Conservation (phyloP, 2,888 invertebrate species). For the Lucinisca nassula region DNA sequence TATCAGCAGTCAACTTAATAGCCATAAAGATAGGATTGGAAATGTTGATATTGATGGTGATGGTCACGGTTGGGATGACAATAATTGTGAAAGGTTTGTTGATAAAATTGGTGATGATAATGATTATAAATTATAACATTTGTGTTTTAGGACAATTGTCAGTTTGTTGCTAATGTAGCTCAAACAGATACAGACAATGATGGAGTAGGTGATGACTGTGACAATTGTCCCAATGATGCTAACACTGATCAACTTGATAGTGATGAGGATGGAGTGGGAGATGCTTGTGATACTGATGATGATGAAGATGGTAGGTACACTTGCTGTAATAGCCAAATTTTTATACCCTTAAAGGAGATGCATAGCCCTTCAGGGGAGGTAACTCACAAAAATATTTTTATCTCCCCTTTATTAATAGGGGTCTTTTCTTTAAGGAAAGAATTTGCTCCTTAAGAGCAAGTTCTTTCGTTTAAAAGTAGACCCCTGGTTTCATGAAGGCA, state of each 20-base stretch:
- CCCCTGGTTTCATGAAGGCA: too few species aligned
- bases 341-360: too few species aligned
- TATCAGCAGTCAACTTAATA: not conserved
- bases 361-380: too few species aligned
- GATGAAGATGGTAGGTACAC: slow-evolving; percentile 47
- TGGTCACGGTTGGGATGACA: not conserved
- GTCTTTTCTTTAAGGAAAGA: too few species aligned
- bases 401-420: too few species aligned
- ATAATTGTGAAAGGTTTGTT: not conserved
- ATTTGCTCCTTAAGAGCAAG: too few species aligned
- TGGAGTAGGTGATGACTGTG: slow-evolving; percentile 76
- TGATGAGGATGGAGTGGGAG: slow-evolving; percentile 72
- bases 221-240: slow-evolving; percentile 70
- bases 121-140: not conserved
- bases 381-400: too few species aligned
- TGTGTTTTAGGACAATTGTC: slow-evolving; percentile 68
- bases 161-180: slow-evolving; percentile 61
- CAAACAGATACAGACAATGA: slow-evolving; percentile 84
- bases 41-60: not conserved
- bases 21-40: not conserved
- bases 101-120: not conserved
- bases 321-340: too few species aligned
- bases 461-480: too few species aligned
- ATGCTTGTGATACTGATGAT: slow-evolving; percentile 72
- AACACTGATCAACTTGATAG: slow-evolving; percentile 84